Conservation (phyloP, 1,140 invertebrate genomes). For the Arion vulgaris region DNA sequence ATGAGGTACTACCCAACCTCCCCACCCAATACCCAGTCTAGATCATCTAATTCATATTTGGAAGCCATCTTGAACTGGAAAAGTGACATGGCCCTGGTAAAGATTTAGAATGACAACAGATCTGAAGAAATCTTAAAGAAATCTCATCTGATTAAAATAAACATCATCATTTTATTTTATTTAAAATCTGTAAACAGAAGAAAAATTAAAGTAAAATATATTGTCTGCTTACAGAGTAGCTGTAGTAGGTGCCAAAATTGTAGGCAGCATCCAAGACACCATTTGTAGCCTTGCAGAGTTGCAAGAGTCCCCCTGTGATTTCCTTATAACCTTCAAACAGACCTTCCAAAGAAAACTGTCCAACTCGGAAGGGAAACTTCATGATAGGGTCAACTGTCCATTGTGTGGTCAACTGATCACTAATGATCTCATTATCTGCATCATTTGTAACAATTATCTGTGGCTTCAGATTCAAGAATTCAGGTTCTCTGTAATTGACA, state of each 20-base stretch:
- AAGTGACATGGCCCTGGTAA: no score
- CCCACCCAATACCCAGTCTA: no score
- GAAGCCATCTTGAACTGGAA: no score
- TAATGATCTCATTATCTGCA: not conserved
- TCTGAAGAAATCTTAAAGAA: no score
- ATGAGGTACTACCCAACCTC: no score
- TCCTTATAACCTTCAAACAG: slow-evolving; percentile 65
- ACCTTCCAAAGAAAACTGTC: slow-evolving; percentile 63
- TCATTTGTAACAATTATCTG: not conserved
- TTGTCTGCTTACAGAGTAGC: slow-evolving; percentile 53
- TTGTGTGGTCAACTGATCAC: slow-evolving; percentile 43
- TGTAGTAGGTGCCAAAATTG: slow-evolving; percentile 76
- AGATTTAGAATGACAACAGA: no score
- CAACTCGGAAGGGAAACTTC: slow-evolving; percentile 57
- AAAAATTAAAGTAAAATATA: no score
- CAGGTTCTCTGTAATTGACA: not conserved
- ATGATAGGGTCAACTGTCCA: slow-evolving; percentile 74
- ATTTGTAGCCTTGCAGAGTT: slow-evolving; percentile 74
- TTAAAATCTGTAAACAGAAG: no score
- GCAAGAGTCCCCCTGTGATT: slow-evolving; percentile 66
- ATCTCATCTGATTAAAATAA: no score
- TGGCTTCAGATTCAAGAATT: not conserved
- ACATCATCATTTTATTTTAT: no score
- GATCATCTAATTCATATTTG: no score
- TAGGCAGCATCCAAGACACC: slow-evolving; percentile 75